phyloP scores from a whole-genome alignment of 2,113 vertebrate genomes.

The Camelus bactrianus region DNA sequence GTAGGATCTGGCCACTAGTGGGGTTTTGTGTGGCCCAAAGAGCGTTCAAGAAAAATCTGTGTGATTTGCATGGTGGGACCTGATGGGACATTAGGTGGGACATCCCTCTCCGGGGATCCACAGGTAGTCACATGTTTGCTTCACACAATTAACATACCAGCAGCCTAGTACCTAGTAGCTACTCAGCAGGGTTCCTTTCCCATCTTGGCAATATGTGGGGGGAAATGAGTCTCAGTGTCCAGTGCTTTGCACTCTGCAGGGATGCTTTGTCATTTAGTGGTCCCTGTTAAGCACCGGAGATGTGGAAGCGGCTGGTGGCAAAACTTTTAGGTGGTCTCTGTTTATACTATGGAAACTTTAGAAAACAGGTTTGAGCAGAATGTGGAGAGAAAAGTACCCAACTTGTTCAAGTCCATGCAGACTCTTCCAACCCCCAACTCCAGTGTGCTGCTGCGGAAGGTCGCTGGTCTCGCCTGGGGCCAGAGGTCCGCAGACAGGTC shows the following conservation, averaged over 20 bases:
- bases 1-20: not conserved
- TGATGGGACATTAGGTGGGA: not conserved
- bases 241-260: not conserved
- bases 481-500: no score
- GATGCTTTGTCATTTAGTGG: not conserved
- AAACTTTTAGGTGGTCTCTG: not conserved
- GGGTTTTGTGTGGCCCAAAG: not conserved
- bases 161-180: not conserved
- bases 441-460: not conserved
- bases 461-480: not conserved
- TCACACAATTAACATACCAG: not conserved
- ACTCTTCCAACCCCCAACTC: fast-evolving
- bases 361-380: not conserved
- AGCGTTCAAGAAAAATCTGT: not conserved
- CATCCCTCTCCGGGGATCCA: not conserved
- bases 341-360: not conserved
- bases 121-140: not conserved
- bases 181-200: not conserved
- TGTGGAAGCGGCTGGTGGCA: not conserved
- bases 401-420: not conserved
- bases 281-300: not conserved
- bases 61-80: not conserved
- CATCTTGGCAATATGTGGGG: not conserved
- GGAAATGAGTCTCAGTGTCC: not conserved
- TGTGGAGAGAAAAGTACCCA: not conserved